A percentile compares a stretch with the other conserved stretches of the same genome.
phyloP scores from a whole-genome alignment of 1,140 invertebrate genomes.

The Neoseiulus cucumeris region DNA sequence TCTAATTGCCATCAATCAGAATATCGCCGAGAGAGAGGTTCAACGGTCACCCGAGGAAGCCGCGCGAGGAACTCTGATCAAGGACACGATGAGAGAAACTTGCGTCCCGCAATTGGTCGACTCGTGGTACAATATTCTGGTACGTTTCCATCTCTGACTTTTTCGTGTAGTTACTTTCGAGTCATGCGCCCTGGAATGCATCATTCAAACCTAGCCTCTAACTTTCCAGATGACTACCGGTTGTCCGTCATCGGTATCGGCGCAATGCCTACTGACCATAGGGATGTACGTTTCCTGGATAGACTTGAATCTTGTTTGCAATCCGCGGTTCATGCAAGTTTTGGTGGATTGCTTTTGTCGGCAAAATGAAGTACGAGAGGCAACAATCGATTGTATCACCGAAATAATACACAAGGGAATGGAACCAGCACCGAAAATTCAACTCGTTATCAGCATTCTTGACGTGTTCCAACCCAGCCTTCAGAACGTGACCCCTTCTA shows the following conservation, averaged over 20 bases:
- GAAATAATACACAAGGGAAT: constrained; percentile 39
- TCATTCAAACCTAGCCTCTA: too few relatives aligned
- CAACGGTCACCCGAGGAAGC: constrained; percentile 26
- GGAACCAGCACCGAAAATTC: constrained; percentile 36
- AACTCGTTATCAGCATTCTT: constrained; percentile 36
- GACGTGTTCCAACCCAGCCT: constrained; percentile 21
- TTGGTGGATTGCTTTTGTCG: constrained; percentile 30
- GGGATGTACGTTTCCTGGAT: constrained; percentile 40
- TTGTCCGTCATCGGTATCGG: neutral
- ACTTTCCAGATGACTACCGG: neutral
- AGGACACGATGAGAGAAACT: constrained; percentile 36
- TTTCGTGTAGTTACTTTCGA: too few relatives aligned
- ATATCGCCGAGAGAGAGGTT: constrained; percentile 24
- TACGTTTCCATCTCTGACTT: constrained; percentile 23
- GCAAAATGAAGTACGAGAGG: constrained; percentile 27
- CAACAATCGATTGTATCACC: constrained; percentile 35
- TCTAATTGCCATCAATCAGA: constrained; percentile 33
- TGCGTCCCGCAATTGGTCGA: constrained; percentile 33
- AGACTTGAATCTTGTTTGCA: constrained; percentile 37
- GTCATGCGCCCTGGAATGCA: too few relatives aligned
- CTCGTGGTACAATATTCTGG: constrained; percentile 37
- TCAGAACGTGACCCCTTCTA: constrained; percentile 14
- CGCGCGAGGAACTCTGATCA: constrained; percentile 33
- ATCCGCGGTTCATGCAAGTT: constrained; percentile 35
- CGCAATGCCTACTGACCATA: constrained; percentile 34